Percentiles rank a stretch among this genome's conserved stretches.
Conservation (phyloP, 1,140 invertebrate genomes). For the Diuraphis noxia region DNA sequence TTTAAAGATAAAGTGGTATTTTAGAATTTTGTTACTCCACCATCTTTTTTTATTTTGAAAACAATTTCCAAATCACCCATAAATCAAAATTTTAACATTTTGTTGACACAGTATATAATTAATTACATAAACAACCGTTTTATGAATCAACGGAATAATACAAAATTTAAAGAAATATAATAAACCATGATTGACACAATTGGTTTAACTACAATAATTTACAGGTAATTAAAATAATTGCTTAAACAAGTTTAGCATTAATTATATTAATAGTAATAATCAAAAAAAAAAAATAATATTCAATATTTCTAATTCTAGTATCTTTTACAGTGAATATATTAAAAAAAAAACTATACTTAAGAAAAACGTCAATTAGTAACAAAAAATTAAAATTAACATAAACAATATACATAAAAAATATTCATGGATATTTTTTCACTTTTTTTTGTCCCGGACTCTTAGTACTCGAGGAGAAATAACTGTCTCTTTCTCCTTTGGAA, state of each 20-base stretch:
- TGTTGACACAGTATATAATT: background rate
- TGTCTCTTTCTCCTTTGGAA: background rate
- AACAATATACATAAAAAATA: background rate
- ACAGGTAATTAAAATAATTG: background rate
- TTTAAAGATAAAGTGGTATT: too few species aligned
- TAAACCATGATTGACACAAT: background rate
- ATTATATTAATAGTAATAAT: background rate
- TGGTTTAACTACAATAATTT: too few species aligned
- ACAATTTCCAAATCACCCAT: background rate
- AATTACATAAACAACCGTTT: background rate
- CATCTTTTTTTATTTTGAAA: background rate
- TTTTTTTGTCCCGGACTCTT: background rate
- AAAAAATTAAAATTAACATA: background rate
- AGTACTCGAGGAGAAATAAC: background rate
- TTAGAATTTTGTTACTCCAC: too few species aligned
- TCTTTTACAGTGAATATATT: background rate
- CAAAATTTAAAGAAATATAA: background rate
- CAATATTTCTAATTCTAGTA: background rate
- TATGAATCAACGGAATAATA: background rate
- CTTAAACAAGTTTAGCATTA: background rate
- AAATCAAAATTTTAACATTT: background rate
- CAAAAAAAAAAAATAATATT: background rate
- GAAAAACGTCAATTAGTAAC: slow-evolving; percentile 3
- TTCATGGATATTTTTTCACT: background rate
- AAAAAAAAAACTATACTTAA: background rate